These are phyloP conservation scores for Zygogramma bicolorata DNA, from an alignment of 2,888 invertebrate species.

Conservation along the genomic window DNA sequence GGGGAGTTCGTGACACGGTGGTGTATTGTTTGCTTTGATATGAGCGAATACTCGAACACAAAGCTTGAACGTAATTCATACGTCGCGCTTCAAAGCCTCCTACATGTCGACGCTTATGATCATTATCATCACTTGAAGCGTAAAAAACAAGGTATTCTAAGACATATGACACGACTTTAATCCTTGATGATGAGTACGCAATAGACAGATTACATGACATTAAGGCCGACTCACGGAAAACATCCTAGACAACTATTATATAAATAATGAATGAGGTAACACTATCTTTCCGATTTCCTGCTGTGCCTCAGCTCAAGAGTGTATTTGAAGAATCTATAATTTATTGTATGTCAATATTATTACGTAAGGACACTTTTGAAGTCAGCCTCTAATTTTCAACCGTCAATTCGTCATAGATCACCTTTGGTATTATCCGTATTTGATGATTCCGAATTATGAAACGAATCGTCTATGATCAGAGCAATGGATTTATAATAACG, in stretches of 20 bases:
- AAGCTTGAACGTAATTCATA: too few species aligned
- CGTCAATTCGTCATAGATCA: background rate
- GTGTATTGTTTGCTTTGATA: too few species aligned
- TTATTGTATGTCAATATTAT: background rate
- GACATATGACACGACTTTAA: background rate
- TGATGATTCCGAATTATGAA: background rate
- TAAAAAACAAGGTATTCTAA: background rate
- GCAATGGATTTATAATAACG: background rate
- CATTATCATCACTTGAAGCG: background rate
- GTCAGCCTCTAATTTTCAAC: background rate
- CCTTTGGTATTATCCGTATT: background rate
- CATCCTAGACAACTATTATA: background rate
- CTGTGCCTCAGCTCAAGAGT: background rate
- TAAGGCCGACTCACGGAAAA: background rate
- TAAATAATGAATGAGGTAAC: background rate
- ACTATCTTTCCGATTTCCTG: background rate
- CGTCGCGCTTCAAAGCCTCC: background rate
- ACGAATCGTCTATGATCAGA: background rate
- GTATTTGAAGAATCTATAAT: background rate
- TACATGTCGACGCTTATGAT: background rate
- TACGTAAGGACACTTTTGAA: background rate
- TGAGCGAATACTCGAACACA: too few species aligned
- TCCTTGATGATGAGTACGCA: background rate
- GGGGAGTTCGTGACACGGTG: too few species aligned
- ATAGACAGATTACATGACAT: slow-evolving; percentile 2